Conservation (phyloP, 2,888 invertebrate genomes). For the Oscheius myriophilus region DNA sequence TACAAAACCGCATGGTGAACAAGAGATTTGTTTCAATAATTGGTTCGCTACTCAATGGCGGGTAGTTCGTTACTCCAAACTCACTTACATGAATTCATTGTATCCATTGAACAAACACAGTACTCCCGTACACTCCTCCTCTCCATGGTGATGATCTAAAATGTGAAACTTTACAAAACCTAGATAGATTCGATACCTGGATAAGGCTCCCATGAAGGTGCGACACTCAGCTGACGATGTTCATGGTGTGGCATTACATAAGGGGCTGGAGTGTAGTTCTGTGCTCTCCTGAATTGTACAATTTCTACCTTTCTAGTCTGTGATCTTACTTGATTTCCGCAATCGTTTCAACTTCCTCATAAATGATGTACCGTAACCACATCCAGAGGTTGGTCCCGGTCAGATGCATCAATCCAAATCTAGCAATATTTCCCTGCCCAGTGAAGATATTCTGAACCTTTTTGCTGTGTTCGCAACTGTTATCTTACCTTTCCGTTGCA, state of each 20-base stretch:
- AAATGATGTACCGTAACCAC: conserved; percentile 58
- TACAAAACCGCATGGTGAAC: too few species aligned
- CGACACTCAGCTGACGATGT: conserved; percentile 4
- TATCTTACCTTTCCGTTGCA: conserved; percentile 56
- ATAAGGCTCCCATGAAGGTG: conserved; percentile 30
- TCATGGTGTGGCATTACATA: conserved; percentile 16
- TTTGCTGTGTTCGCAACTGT: background rate
- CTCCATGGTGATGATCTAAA: conserved; percentile 28
- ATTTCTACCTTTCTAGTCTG: background rate
- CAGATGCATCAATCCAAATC: conserved; percentile 57
- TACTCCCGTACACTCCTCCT: conserved; percentile 48
- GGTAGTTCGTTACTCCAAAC: too few species aligned
- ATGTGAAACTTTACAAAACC: background rate
- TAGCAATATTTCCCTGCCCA: conserved; percentile 50
- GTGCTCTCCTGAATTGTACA: conserved; percentile 10
- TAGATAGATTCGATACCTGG: conserved; percentile 11
- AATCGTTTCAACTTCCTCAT: conserved; percentile 58
- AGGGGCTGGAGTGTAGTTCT: conserved; percentile 26
- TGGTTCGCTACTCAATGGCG: too few species aligned
- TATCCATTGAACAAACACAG: conserved; percentile 54
- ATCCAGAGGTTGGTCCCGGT: conserved; percentile 58
- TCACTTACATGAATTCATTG: conserved; percentile 57
- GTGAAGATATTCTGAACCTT: conserved; percentile 51
- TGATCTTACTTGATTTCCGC: conserved; percentile 41
- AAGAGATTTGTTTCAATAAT: too few species aligned